These are phyloP conservation scores for Campylomormyrus tamandua DNA, from an alignment of 2,113 vertebrate species.

Conservation along the genomic window DNA sequence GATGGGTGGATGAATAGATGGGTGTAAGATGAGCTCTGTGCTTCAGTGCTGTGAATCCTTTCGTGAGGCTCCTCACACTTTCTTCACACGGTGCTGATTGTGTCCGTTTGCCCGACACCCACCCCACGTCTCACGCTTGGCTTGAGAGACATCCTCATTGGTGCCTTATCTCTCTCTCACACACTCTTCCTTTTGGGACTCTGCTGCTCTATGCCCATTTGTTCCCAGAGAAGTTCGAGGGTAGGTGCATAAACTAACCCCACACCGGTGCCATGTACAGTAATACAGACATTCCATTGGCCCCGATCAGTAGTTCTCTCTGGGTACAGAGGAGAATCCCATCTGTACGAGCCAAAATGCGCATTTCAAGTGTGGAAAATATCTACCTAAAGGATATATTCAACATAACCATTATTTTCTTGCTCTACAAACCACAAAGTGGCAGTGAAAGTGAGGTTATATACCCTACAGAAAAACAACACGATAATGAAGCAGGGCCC, in stretches of 20 bases:
- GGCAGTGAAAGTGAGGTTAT: not conserved
- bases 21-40: not conserved
- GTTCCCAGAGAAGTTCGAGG: not conserved
- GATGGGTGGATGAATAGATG: not conserved
- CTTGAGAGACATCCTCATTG: conserved; percentile 21
- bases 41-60: not conserved
- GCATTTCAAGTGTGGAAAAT: not conserved
- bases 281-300: conserved; percentile 7
- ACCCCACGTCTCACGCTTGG: not conserved
- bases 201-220: not conserved
- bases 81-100: not conserved
- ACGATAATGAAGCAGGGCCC: not conserved
- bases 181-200: conserved; percentile 9
- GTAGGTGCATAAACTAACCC: not conserved
- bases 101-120: not conserved
- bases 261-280: not conserved
- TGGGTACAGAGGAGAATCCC: not conserved
- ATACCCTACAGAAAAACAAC: not conserved
- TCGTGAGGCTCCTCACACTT: not conserved
- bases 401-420: not conserved
- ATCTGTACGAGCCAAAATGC: not conserved
- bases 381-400: not conserved
- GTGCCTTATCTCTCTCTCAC: conserved; percentile 14
- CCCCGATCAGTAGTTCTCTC: not conserved
- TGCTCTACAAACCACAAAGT: not conserved